Evolutionary conservation across 2,113 vertebrate species (phyloP).

Genomic region (Chascanopsetta lugubris): DNA sequence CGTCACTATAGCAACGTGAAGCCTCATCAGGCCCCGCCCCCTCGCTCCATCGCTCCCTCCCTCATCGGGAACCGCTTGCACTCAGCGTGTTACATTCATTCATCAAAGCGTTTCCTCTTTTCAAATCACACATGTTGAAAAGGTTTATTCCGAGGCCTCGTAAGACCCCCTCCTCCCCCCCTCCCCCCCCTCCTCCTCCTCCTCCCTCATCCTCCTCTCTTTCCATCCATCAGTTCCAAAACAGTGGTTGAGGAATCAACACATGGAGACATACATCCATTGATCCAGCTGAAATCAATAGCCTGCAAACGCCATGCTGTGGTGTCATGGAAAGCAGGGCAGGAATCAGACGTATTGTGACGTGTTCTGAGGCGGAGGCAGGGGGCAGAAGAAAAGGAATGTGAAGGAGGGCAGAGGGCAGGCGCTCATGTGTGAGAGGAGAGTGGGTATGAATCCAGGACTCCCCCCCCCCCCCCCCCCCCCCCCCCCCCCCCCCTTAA

Average conservation of each 20-base stretch:
- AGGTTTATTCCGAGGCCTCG: neutral
- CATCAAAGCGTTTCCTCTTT: conserved; percentile 17
- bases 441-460: neutral
- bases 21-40: too few relatives aligned
- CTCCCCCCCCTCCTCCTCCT: too few relatives aligned
- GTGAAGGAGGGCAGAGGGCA: conserved; percentile 5
- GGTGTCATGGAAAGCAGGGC: conserved; percentile 33
- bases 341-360: conserved; percentile 3
- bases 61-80: conserved; percentile 47
- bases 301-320: conserved; percentile 23
- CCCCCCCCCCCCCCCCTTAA: too few relatives aligned
- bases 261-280: conserved; percentile 27
- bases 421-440: conserved; percentile 8
- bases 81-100: conserved; percentile 62
- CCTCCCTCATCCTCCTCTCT: too few relatives aligned
- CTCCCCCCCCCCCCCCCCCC: too few relatives aligned
- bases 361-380: conserved; percentile 37
- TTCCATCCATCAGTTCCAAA: too few relatives aligned
- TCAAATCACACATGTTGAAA: conserved; percentile 6
- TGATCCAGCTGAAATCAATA: conserved; percentile 38
- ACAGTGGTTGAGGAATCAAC: conserved; percentile 36
- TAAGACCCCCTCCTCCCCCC: too few relatives aligned
- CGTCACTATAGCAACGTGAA: conserved; percentile 28
- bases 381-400: neutral
- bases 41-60: too few relatives aligned